Base-by-base conservation (phyloP, 1,140 invertebrate species). In the Drosophila sp. region DNA sequence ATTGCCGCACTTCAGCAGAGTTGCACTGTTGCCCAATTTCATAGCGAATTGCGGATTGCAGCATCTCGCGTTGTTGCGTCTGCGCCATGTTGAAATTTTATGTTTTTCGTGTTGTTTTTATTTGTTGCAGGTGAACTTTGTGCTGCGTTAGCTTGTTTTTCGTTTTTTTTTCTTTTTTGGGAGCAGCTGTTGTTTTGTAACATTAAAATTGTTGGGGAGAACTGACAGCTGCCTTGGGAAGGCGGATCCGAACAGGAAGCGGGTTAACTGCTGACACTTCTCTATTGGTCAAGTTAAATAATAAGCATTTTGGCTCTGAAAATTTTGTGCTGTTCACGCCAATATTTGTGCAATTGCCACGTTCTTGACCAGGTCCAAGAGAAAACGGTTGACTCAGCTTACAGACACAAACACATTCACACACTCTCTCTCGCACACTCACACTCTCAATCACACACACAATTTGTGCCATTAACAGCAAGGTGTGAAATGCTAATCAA, bases 341-440 rank as follows among this genome's bases (percentile, higher is more conserved):
- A 46, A 64, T 34, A 72, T 61, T 77, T 72, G 50, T 8, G 29
- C 32, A 36, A 36, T 54, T 50, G 45, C 14, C 21, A 45, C 32
- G 43, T 74, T 86, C 69, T 74, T 71, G 80, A 66, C 77, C 65
- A 80, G 78, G 54, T 72, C 70, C 48, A 54, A 62, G 72, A 62
- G 66, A 74, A 74, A 70, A 74, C 51, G 50, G 53, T 63, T 70
- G 72, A 74, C 18, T 70, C 66, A 74, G 71, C 72, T 56, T n/a
- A 51, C 54, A 32, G 6, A 48, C 13, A 25, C 16, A 2, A 7
- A 18, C 18, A 16, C 16, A 7, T 5, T 14, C 34, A 50, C 32
- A 40, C 36, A 40, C 25, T 64, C 16, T 32, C 9, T 2, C 11
- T 21, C 45, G 50, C 13, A 13, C 16, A 64, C 21, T 14, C 34